These are phyloP conservation scores for Vesta saturnalis DNA, from an alignment of 2,888 invertebrate species.

Conservation along the genomic window DNA sequence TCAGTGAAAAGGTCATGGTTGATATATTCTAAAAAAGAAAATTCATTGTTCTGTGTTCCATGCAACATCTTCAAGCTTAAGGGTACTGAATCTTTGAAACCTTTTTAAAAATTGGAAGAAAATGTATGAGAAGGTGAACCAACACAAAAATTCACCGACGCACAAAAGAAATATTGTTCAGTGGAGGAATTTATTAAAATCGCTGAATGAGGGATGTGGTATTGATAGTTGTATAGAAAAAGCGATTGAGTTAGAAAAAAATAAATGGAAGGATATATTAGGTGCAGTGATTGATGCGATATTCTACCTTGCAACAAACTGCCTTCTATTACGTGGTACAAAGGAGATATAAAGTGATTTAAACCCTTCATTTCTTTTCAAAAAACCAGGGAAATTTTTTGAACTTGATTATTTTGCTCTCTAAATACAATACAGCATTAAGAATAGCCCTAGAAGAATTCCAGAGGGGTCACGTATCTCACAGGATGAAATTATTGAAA, in stretches of 20 bases:
- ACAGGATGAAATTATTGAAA: neutral
- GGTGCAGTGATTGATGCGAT: neutral
- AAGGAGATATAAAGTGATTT: neutral
- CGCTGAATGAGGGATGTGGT: neutral
- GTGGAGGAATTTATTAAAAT: neutral
- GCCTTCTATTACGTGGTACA: neutral
- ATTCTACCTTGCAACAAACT: neutral
- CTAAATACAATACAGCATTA: neutral
- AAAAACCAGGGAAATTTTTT: neutral
- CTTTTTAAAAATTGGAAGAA: neutral
- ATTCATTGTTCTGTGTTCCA: neutral
- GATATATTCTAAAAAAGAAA: neutral
- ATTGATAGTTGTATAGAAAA: neutral
- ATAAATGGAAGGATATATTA: neutral
- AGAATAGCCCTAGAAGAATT: neutral
- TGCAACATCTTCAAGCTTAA: neutral
- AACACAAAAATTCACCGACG: neutral
- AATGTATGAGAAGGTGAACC: neutral
- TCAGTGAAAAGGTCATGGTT: neutral
- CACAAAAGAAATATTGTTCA: conserved; percentile 1
- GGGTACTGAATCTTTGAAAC: neutral
- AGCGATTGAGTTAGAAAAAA: neutral
- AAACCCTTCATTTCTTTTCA: neutral
- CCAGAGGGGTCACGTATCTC: neutral
- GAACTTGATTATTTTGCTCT: conserved; percentile 3